Conservation (phyloP, 2,888 invertebrate species). For the Choreutis nemorana region DNA sequence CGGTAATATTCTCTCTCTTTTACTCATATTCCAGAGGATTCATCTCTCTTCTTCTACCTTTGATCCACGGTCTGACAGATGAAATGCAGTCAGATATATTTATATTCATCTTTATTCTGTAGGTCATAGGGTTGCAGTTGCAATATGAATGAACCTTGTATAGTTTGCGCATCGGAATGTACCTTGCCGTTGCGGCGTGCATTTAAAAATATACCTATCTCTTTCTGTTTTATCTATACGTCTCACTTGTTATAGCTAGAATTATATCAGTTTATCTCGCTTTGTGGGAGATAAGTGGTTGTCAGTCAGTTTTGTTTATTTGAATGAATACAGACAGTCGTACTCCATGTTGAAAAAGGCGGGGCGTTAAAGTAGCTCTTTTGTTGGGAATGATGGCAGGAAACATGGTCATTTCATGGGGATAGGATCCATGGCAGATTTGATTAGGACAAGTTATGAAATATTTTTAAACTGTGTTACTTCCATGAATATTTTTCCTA, state of each 20-base stretch:
- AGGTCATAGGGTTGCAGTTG: slow-evolving; percentile 53
- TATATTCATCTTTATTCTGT: slow-evolving; percentile 37
- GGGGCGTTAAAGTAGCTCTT: slow-evolving; percentile 45
- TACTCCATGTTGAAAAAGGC: slow-evolving; percentile 64
- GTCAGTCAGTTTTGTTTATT: slow-evolving; percentile 39
- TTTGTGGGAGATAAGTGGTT: slow-evolving; percentile 53
- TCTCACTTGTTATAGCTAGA: slow-evolving; percentile 49
- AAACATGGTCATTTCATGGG: too few species aligned
- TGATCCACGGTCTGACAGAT: slow-evolving; percentile 25
- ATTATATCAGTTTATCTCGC: slow-evolving; percentile 61
- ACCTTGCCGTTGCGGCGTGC: slow-evolving; percentile 36
- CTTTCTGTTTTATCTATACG: slow-evolving; percentile 36
- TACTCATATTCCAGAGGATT: slow-evolving; percentile 21
- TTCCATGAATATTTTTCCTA: too few species aligned
- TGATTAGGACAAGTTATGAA: too few species aligned
- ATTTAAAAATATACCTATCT: slow-evolving; percentile 50
- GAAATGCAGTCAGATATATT: slow-evolving; percentile 25
- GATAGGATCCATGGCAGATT: too few species aligned
- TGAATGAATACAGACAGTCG: slow-evolving; percentile 29
- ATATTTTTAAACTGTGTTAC: too few species aligned
- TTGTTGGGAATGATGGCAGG: slow-evolving; percentile 30
- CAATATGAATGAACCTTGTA: slow-evolving; percentile 34
- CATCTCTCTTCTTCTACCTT: slow-evolving; percentile 30
- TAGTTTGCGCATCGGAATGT: slow-evolving; percentile 34
- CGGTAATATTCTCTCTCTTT: slow-evolving; percentile 30